These are phyloP conservation scores for Amazona guildingii DNA, from an alignment of 2,113 vertebrate genomes.

Conservation along the genomic window DNA sequence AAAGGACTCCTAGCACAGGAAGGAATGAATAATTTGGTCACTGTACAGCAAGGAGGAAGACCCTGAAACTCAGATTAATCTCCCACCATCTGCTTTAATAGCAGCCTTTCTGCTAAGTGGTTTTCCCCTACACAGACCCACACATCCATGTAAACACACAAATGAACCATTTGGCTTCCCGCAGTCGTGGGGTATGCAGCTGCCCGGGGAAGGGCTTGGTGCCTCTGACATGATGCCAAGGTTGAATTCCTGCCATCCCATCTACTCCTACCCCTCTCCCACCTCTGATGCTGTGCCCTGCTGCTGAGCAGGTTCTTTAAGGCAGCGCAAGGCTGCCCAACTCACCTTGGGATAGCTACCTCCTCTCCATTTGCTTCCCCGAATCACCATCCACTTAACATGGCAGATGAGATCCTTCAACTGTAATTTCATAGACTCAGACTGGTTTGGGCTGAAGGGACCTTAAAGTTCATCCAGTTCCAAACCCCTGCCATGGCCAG, in stretches of 20 bases:
- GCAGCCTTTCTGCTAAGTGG: not conserved
- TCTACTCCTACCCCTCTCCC: not conserved
- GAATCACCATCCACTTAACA: accelerated
- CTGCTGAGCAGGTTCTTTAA: accelerated
- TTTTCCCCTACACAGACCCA: not conserved
- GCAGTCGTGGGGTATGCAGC: not conserved
- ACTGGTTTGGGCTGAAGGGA: not conserved
- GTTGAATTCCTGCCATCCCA: not conserved
- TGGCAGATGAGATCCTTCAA: not conserved
- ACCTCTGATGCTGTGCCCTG: accelerated
- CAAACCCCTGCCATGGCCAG: not conserved
- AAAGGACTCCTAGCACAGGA: not conserved
- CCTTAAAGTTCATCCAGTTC: not conserved
- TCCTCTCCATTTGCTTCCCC: not conserved
- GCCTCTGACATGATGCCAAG: not conserved
- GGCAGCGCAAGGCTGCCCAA: not conserved
- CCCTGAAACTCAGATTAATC: not conserved
- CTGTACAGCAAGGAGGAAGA: not conserved
- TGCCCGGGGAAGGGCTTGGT: not conserved
- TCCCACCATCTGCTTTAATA: slow-evolving; percentile 15
- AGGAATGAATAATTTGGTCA: not conserved
- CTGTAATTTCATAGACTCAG: accelerated
- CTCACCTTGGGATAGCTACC: not conserved
- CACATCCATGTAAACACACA: not conserved
- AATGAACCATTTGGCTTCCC: not conserved